These are phyloP conservation scores for Nyleta sp. DNA, from an alignment of 2,888 invertebrate species.

Conservation along the genomic window DNA sequence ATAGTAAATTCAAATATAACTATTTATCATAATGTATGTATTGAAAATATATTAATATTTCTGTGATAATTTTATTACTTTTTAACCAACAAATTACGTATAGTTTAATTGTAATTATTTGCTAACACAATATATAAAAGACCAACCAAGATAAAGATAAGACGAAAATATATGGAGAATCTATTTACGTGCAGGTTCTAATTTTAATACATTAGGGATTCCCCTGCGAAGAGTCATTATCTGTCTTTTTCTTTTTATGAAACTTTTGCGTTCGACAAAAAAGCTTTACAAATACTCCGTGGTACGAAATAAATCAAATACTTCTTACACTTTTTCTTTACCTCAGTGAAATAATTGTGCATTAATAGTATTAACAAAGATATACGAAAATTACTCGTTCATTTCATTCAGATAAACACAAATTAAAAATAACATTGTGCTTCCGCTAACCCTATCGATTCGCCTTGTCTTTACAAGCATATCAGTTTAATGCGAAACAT, in stretches of 20 bases:
- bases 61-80: no score
- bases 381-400: neutral
- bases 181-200: conserved; percentile 30
- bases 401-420: neutral
- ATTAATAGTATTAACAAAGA: neutral
- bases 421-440: neutral
- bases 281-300: neutral
- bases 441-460: neutral
- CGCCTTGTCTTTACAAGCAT: neutral
- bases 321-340: neutral
- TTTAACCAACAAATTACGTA: no score
- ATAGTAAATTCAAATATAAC: no score
- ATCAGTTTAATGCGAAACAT: conserved; percentile 20
- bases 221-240: conserved; percentile 33
- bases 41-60: no score
- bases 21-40: no score
- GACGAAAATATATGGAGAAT: conserved; percentile 21
- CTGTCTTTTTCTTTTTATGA: conserved; percentile 23
- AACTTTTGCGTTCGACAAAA: conserved; percentile 12
- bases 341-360: no score
- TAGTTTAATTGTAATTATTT: neutral
- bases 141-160: conserved; percentile 11
- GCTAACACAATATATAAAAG: neutral
- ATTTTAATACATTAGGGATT: conserved; percentile 40
- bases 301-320: neutral